Conservation (phyloP, 2,888 invertebrate species). For the Antheraea assamensis region DNA sequence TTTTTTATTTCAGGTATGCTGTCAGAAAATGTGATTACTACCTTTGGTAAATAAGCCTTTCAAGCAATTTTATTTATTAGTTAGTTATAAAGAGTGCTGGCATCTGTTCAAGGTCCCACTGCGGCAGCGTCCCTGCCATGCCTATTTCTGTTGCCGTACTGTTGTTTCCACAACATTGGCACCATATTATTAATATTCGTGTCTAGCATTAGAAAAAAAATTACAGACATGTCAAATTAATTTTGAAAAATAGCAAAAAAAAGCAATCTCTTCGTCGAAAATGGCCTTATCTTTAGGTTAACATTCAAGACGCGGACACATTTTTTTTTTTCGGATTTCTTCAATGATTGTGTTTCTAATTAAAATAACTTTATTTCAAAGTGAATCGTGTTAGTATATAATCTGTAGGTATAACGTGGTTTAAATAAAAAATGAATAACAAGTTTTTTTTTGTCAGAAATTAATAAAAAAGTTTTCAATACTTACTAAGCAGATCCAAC, state of each 20-base stretch:
- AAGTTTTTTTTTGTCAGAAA: conserved; percentile 29
- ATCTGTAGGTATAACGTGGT: background rate
- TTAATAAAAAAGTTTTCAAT: conserved; percentile 30
- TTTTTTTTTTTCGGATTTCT: background rate
- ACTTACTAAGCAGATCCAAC: conserved; percentile 21
- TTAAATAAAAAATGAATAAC: conserved; percentile 27
- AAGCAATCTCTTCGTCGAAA: no score
- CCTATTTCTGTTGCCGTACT: no score
- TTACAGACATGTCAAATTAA: background rate
- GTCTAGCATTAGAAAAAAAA: background rate
- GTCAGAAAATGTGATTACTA: background rate
- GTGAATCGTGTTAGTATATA: background rate
- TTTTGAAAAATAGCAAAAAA: background rate
- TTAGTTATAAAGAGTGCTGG: background rate
- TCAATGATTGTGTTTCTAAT: background rate
- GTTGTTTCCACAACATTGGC: no score
- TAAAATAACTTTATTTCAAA: background rate
- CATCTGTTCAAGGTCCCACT: no score
- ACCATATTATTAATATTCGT: background rate
- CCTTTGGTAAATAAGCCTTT: background rate
- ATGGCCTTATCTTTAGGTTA: no score
- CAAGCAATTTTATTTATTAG: background rate
- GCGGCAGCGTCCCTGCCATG: no score
- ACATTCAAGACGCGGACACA: no score
- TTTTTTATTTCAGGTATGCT: background rate